Percentiles rank a stretch among this genome's conserved stretches.
Conservation (phyloP, 2,888 invertebrate genomes). For the Brachyptera putata region DNA sequence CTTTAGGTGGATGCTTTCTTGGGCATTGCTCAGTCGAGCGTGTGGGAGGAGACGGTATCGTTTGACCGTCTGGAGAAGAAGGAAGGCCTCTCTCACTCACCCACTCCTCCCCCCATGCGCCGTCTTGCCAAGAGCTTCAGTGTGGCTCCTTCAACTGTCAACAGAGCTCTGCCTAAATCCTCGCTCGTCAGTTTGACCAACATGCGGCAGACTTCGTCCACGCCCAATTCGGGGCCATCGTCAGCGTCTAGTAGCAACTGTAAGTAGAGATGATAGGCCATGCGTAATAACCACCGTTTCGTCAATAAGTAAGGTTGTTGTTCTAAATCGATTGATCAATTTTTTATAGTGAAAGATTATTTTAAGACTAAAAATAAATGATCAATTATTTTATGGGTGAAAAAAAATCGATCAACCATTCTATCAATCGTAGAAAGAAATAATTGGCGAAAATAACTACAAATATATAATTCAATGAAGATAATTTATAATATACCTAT, state of each 20-base stretch:
- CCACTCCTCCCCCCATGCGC: constrained; percentile 81
- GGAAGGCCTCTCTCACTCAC: constrained; percentile 51
- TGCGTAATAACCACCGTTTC: too few species aligned
- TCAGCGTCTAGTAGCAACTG: constrained; percentile 63
- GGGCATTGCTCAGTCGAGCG: constrained; percentile 53
- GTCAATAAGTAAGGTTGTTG: too few species aligned
- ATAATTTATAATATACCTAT: too few species aligned
- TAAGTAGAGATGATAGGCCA: constrained; percentile 45
- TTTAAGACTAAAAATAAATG: too few species aligned
- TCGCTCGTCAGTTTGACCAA: constrained; percentile 75
- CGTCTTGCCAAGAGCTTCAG: constrained; percentile 90
- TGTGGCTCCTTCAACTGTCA: constrained; percentile 68
- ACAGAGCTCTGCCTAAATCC: constrained; percentile 71
- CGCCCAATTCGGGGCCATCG: constrained; percentile 67
- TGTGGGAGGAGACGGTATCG: constrained; percentile 49
- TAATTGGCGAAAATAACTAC: too few species aligned
- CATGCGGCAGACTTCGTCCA: constrained; percentile 62
- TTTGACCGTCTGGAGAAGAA: constrained; percentile 45
- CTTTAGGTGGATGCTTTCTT: constrained; percentile 89
- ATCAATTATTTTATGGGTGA: too few species aligned
- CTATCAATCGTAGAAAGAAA: too few species aligned
- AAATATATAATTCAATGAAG: too few species aligned
- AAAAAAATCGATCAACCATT: too few species aligned
- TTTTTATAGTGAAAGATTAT: too few species aligned
- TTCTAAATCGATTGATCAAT: too few species aligned